Evolutionary conservation across 2,888 invertebrate genomes (phyloP).

Genomic region (Hymenopus coronatus): DNA sequence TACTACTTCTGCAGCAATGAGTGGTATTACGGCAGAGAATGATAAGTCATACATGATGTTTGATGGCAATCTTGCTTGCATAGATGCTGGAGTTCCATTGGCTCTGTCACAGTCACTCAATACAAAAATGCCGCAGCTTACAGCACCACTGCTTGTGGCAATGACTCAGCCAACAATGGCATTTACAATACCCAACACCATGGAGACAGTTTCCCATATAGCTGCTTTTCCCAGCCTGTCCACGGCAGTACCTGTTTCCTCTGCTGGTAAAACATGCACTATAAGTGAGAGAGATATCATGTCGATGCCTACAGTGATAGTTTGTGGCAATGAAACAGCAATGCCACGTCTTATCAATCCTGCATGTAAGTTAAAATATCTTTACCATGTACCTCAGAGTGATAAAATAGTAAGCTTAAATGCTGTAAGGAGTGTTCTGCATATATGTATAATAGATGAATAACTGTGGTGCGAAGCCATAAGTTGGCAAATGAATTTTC

Average conservation of each 20-base stretch:
- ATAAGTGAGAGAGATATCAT: slow-evolving; percentile 18
- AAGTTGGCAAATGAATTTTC: too few relatives aligned
- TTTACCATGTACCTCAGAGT: background rate
- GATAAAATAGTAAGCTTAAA: too few relatives aligned
- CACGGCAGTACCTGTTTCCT: background rate
- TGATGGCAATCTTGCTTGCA: background rate
- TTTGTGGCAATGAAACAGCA: slow-evolving; percentile 14
- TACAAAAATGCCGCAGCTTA: background rate
- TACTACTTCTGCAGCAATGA: background rate
- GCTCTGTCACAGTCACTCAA: background rate
- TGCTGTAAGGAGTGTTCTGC: too few relatives aligned
- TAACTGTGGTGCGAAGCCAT: too few relatives aligned
- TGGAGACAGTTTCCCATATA: background rate
- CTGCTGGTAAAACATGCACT: background rate
- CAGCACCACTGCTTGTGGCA: background rate
- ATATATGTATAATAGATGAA: too few relatives aligned
- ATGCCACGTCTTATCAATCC: background rate
- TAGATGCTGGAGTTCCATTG: background rate
- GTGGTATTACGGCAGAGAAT: background rate
- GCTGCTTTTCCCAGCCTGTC: background rate
- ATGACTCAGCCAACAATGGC: background rate
- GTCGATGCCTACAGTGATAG: slow-evolving; percentile 19
- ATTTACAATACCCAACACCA: background rate
- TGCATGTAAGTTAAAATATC: background rate
- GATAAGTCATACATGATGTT: background rate